Percentiles rank a stretch among this genome's conserved stretches.
These are phyloP conservation scores for Uria lomvia DNA, from an alignment of 2,113 vertebrate genomes.

Conservation along the genomic window DNA sequence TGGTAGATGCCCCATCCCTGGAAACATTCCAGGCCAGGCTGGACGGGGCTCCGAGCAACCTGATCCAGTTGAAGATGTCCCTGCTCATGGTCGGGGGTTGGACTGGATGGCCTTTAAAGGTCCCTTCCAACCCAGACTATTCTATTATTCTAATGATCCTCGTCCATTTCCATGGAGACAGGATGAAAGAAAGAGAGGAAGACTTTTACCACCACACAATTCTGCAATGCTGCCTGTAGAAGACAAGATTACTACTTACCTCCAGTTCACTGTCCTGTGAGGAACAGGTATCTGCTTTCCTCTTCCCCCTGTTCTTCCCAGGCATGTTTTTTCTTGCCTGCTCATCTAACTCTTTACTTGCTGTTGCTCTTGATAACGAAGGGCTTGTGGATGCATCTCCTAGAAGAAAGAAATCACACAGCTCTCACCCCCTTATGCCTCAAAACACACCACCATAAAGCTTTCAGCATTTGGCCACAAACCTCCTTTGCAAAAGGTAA, in stretches of 20 bases:
- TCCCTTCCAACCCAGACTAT: neutral
- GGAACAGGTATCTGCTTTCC: constrained; percentile 84
- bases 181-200: neutral
- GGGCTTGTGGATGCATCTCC: constrained; percentile 72
- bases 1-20: neutral
- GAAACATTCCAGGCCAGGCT: neutral
- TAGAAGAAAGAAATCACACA: constrained; percentile 18
- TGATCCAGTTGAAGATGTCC: neutral
- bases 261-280: constrained; percentile 89
- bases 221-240: neutral
- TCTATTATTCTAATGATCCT: neutral
- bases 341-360: constrained; percentile 87
- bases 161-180: neutral
- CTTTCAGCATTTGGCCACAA: neutral
- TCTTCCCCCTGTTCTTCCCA: constrained; percentile 92
- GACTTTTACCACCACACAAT: neutral
- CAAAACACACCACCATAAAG: neutral
- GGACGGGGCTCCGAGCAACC: neutral
- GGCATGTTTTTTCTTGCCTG: constrained; percentile 84
- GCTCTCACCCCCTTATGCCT: neutral
- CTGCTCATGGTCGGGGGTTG: neutral
- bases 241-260: constrained; percentile 66
- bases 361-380: constrained; percentile 70
- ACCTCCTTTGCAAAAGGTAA: neutral
- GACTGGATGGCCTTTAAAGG: neutral